phyloP scores from a whole-genome alignment of 1,140 invertebrate species.

The Cyrtorhinus lividipennis region DNA sequence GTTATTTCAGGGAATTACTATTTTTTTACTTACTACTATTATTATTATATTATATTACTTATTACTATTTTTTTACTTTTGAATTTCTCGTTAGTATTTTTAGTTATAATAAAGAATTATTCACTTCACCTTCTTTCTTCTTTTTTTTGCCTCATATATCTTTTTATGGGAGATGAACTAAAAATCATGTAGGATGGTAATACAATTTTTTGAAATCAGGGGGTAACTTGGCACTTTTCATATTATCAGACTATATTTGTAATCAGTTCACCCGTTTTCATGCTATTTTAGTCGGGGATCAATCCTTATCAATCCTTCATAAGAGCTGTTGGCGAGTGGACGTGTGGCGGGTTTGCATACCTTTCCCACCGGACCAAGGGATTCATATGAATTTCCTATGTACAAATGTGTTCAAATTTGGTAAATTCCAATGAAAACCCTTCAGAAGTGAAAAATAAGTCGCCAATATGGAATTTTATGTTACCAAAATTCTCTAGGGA shows the following conservation, averaged over 20 bases:
- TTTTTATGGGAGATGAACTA: neutral
- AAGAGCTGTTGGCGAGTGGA: neutral
- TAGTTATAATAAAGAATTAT: neutral
- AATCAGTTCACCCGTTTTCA: neutral
- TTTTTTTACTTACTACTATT: no score
- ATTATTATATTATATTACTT: no score
- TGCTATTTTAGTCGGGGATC: conserved; percentile 1
- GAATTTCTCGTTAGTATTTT: no score
- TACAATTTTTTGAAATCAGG: neutral
- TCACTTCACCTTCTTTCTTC: neutral
- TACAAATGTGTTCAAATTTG: neutral
- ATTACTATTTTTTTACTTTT: no score
- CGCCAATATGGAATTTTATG: neutral
- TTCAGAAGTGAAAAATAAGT: conserved; percentile 2
- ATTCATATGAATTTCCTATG: neutral
- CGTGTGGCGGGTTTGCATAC: conserved; percentile 1
- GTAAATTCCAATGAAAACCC: neutral
- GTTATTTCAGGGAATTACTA: no score
- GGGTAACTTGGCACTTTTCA: neutral
- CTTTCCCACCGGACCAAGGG: neutral
- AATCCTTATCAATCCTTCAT: neutral
- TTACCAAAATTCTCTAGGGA: neutral
- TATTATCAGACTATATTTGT: neutral
- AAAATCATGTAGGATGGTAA: neutral
- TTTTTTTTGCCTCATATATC: neutral